These are phyloP conservation scores for Eupeodes corollae DNA, from an alignment of 1,140 invertebrate species.

Conservation along the genomic window DNA sequence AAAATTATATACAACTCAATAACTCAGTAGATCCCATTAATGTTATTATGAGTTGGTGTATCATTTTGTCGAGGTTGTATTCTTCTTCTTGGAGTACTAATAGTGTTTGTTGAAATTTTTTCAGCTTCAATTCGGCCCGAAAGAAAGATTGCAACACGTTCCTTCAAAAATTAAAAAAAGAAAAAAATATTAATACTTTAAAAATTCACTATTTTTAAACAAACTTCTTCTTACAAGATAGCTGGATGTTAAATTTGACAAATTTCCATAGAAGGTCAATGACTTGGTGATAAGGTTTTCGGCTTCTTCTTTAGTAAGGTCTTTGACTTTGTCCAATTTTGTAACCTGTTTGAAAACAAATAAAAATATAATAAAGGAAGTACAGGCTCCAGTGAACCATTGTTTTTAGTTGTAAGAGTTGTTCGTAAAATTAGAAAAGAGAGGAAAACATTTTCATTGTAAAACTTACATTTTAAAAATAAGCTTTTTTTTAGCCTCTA, in stretches of 20 bases:
- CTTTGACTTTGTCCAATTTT: slow-evolving; percentile 27
- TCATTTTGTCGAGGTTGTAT: slow-evolving; percentile 18
- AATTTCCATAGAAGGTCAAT: slow-evolving; percentile 22
- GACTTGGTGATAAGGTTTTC: slow-evolving; percentile 29
- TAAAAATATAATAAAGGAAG: no score
- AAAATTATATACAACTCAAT: slow-evolving; percentile 28
- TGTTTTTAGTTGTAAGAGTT: no score
- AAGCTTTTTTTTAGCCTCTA: no score
- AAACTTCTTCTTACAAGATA: slow-evolving; percentile 19
- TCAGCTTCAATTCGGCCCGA: slow-evolving; percentile 35
- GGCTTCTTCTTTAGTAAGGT: slow-evolving; percentile 29
- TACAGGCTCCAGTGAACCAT: no score
- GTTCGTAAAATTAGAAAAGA: no score
- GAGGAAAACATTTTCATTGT: no score
- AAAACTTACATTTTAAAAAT: no score
- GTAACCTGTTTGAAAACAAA: slow-evolving; percentile 24
- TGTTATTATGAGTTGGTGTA: slow-evolving; percentile 29
- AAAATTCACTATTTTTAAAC: not conserved
- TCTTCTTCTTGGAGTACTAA: slow-evolving; percentile 17
- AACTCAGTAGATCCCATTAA: slow-evolving; percentile 36
- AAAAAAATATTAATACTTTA: not conserved
- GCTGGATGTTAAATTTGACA: slow-evolving; percentile 23
- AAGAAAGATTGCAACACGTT: slow-evolving; percentile 29
- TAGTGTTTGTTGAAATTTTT: slow-evolving; percentile 18
- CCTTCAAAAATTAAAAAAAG: slow-evolving; percentile 12